phyloP scores from a whole-genome alignment of 2,888 invertebrate species.

The Macaria liturata region DNA sequence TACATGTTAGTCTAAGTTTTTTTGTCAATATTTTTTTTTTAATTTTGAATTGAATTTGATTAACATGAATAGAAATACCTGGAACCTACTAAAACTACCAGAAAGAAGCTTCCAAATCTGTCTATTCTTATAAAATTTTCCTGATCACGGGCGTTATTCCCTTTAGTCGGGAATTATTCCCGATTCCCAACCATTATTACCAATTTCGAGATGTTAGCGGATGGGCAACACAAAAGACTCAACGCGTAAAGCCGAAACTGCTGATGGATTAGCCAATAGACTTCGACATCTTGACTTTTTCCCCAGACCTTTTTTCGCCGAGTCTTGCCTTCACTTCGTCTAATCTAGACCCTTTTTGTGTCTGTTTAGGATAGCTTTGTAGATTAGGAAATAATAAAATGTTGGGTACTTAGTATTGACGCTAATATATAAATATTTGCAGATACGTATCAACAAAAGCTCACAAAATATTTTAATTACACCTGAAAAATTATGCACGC shows the following conservation, averaged over 20 bases:
- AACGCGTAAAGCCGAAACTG: slow-evolving; percentile 19
- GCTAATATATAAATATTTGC: too few species aligned
- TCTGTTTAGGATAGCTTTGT: too few species aligned
- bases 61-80: too few species aligned
- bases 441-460: too few species aligned
- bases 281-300: slow-evolving; percentile 16
- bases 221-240: slow-evolving; percentile 21
- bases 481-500: too few species aligned
- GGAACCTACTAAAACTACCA: slow-evolving; percentile 5
- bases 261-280: slow-evolving; percentile 32
- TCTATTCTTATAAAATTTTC: slow-evolving; percentile 1
- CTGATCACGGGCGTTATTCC: slow-evolving; percentile 3
- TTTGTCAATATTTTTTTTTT: too few species aligned
- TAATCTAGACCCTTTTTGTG: slow-evolving; percentile 6
- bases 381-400: too few species aligned
- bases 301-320: not conserved
- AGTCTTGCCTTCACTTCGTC: not conserved
- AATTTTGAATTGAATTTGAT: too few species aligned
- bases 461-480: too few species aligned
- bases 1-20: too few species aligned
- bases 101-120: slow-evolving; percentile 6
- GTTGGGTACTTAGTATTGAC: too few species aligned
- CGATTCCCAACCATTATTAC: slow-evolving; percentile 4
- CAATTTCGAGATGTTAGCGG: slow-evolving; percentile 18
- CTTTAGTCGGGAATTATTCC: too few species aligned